Evolutionary conservation across 2,113 vertebrate species (phyloP), one percentile per base, ranked within the genome.

Genomic region (Cynoglossus semilaevis): DNA sequence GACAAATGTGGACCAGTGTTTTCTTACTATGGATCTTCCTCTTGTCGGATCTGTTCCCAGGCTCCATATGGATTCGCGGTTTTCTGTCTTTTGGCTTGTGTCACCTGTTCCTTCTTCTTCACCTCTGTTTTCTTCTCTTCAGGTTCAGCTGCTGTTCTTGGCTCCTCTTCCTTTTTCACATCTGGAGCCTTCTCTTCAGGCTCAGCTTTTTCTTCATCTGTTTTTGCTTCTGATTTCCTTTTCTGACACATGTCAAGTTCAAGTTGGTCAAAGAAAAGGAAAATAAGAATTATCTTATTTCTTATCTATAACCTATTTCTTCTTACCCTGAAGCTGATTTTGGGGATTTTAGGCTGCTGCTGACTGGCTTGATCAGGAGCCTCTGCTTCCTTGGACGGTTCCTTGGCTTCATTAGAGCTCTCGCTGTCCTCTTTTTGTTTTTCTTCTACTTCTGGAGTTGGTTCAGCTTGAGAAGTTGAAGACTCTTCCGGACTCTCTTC

Each of bases 41-140:
- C 89, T 37, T 89, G 81, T 76, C 76, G 49, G 54, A 98, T 91
- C 85, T 87, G 65, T 65, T 95, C 90, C 95, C 96, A 97, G 15
- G 77, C 83, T 15, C 95, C 97, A 1, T 97, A 96, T 1, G 95
- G 93, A 63, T 92, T 88, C 5, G 60, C 41, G 7, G 51, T 58
- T 67, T 74, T 81, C 0, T 36, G 16, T 52, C 65, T 89, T 62
- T 70, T 90, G 44, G 49, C 64, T 55, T 53, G 70, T 0, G 0
- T 46, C 50, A 0, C 16, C 6, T 0, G 22, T 6, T 29, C 12
- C n/a, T 29, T 44, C 11, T 42, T 67, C 8, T 0, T 13, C 19
- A 34, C 37, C 45, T 77, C 54, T n/a, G 54, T 10, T 15, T 66
- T 67, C 58, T 76, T 71, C 56, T 70, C 60, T 54, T 68, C 63